Evolutionary conservation across 2,113 vertebrate genomes (phyloP), one percentile per base, ranked within the genome.

Genomic region (Ciconia stormi): DNA sequence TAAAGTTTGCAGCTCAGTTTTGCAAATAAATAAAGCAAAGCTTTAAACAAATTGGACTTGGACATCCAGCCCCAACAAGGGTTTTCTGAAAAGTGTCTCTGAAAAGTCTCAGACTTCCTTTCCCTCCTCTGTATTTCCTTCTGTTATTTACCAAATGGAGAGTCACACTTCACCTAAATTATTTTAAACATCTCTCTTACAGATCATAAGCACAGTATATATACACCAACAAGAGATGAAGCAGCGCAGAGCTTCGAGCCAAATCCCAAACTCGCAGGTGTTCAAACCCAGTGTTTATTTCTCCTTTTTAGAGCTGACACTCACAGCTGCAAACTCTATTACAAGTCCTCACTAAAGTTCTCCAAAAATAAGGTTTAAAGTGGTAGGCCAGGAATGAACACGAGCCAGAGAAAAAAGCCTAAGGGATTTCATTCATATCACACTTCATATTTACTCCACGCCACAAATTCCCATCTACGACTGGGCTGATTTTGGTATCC

Each of bases 401-500:
- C 1, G 18, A 69, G 30, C 69, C 58, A 61, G 9, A 13, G 29
- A 72, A 20, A 89, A 78, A 63, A 52, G 11, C 22, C 26, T 6
- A 17, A 14, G 15, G 82, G n/a, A 40, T 56, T 86, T 61, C 8
- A 56, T 56, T 72, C 30, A 27, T 17, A 67, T 55, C 20, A 34
- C 16, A 44, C 14, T 52, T 40, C 1, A 18, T 79, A 38, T 71
- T 78, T 91, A 42, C 34, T 47, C 69, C 34, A 15, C 1, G 4
- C 23, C 59, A n/a, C 2, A 1, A 87, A 23, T 17, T 58, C 20
- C 30, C 21, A 15, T 6, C 63, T 27, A 4, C 0, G 2, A 42
- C 36, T 2, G n/a, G 44, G 63, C 7, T 52, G 29, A 32, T 85
- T 71, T 67, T 12, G 74, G 47, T 49, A 21, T 8, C 42, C 30